Conservation (phyloP, 2,113 vertebrate species). For the Crotalus horridus region DNA sequence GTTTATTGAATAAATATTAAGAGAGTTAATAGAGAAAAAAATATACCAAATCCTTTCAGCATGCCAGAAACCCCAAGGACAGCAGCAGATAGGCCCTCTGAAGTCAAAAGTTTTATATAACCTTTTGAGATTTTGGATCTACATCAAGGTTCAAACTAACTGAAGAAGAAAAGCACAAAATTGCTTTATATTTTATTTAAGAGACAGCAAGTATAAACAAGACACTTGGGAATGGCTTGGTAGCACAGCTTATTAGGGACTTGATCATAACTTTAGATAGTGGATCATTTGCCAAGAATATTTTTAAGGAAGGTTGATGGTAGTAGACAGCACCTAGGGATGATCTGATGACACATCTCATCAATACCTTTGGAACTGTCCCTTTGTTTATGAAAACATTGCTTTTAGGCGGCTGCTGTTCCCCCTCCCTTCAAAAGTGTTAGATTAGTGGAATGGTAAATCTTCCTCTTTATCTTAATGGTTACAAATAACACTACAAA, state of each 20-base stretch:
- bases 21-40: neutral
- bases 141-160: neutral
- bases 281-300: neutral
- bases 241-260: neutral
- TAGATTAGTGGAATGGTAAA: neutral
- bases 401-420: neutral
- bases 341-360: neutral
- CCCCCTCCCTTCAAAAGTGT: neutral
- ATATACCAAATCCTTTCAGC: neutral
- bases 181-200: neutral
- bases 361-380: neutral
- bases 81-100: neutral
- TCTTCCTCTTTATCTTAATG: neutral
- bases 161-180: neutral
- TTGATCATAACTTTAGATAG: neutral
- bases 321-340: neutral
- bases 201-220: neutral
- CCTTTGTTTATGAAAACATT: neutral
- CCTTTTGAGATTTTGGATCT: neutral
- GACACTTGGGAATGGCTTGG: neutral
- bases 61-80: neutral
- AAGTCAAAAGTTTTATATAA: neutral
- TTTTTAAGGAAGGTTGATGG: neutral
- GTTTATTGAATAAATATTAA: neutral
- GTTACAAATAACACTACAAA: neutral